A percentile compares a stretch with the other conserved stretches of the same genome.
Conservation (phyloP, 2,888 invertebrate genomes). For the Ophion obscuratus region DNA sequence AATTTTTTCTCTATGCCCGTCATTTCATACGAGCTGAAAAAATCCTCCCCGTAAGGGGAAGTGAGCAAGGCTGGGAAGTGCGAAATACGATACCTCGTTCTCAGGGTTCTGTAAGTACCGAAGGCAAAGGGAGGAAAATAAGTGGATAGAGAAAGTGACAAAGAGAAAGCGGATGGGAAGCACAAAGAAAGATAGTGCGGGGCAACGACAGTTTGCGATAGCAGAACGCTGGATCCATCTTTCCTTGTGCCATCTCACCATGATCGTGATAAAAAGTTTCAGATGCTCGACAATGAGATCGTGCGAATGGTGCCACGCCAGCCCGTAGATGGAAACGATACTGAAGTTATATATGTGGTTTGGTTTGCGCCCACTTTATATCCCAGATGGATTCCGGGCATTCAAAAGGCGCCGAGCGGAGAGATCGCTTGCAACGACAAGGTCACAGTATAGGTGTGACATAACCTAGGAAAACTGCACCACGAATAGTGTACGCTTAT, state of each 20-base stretch:
- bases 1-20: too few species aligned
- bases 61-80: constrained; percentile 31
- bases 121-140: constrained; percentile 33
- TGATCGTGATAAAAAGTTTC: constrained; percentile 75
- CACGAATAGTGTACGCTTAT: constrained; percentile 20
- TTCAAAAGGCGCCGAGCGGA: constrained; percentile 8
- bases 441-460: background rate
- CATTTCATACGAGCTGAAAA: background rate
- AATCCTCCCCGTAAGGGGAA: background rate
- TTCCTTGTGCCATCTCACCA: constrained; percentile 41
- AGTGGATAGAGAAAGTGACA: constrained; percentile 2
- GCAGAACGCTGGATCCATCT: constrained; percentile 45
- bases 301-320: constrained; percentile 78
- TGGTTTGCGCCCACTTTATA: constrained; percentile 16
- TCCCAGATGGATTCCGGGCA: constrained; percentile 22
- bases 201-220: constrained; percentile 63
- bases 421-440: background rate
- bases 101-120: constrained; percentile 11
- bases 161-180: constrained; percentile 23
- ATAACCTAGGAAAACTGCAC: constrained; percentile 14
- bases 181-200: constrained; percentile 37
- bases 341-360: background rate
- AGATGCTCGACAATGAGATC: constrained; percentile 81
- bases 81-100: constrained; percentile 12
- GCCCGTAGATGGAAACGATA: constrained; percentile 12